Evolutionary conservation across 2,888 invertebrate species (phyloP).

Genomic region (Limnephilus lunatus): DNA sequence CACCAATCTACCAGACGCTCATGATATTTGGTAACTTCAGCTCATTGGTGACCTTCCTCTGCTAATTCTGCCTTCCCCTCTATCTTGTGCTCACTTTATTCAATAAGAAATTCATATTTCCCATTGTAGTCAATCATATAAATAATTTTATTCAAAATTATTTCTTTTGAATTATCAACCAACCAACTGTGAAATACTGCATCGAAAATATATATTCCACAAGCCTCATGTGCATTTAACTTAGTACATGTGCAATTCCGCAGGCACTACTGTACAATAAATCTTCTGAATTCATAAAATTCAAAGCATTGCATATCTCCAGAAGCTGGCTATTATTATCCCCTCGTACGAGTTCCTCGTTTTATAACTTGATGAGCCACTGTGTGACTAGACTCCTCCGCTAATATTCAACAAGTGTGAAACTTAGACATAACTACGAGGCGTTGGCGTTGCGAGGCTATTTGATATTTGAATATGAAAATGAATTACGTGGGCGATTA

Average conservation of each 20-base stretch:
- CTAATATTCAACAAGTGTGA: background rate
- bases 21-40: too few relatives aligned
- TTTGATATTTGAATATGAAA: background rate
- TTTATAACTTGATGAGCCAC: background rate
- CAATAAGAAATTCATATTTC: too few relatives aligned
- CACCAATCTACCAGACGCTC: too few relatives aligned
- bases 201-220: background rate
- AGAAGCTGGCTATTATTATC: background rate
- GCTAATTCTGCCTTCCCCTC: too few relatives aligned
- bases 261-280: background rate
- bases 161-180: too few relatives aligned
- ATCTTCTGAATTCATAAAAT: background rate
- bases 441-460: background rate
- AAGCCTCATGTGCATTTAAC: background rate
- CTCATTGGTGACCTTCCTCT: too few relatives aligned
- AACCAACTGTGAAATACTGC: background rate
- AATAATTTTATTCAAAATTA: too few relatives aligned
- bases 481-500: background rate
- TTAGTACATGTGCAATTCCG: background rate
- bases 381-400: background rate
- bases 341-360: background rate
- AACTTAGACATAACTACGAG: background rate
- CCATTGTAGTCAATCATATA: too few relatives aligned
- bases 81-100: too few relatives aligned
- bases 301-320: background rate